Conservation (phyloP, 1,140 invertebrate genomes). For the Diachasmimorpha longicaudata region DNA sequence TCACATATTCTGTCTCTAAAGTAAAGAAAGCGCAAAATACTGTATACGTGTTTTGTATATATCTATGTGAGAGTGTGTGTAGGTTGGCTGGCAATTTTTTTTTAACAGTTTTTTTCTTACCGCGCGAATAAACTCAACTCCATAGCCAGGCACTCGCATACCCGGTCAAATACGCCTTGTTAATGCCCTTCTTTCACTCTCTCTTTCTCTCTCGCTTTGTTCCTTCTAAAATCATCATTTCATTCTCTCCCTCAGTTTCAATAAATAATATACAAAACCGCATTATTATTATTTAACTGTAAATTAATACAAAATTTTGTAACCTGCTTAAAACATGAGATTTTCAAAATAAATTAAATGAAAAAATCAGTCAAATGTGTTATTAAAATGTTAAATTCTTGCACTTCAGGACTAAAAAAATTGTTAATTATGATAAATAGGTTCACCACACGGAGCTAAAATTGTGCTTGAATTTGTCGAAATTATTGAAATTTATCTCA, state of each 20-base stretch:
- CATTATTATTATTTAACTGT: not conserved
- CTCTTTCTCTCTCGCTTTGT: constrained; percentile 5
- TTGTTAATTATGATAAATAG: not conserved
- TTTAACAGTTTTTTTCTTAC: not conserved
- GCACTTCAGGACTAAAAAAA: not conserved
- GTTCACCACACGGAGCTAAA: not conserved
- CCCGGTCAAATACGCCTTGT: not conserved
- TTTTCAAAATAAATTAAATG: not conserved
- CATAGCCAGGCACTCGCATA: not conserved
- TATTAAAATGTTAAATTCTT: constrained; percentile 13
- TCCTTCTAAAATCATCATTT: not conserved
- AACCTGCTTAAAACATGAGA: not conserved
- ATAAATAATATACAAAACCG: constrained; percentile 3
- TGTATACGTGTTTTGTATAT: not conserved
- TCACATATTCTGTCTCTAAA: not conserved
- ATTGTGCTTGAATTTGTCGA: not conserved
- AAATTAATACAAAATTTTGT: not conserved
- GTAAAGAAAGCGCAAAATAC: not conserved
- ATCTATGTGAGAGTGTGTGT: not conserved
- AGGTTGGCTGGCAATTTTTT: constrained; percentile 11
- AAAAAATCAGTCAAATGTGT: not conserved
- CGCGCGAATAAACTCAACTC: not conserved
- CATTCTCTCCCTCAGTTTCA: not conserved
- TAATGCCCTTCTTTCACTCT: constrained; percentile 1
- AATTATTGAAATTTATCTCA: not conserved